These are phyloP conservation scores for Hippopotamyrus pictus DNA, from an alignment of 2,797 vertebrate species.

Conservation along the genomic window DNA sequence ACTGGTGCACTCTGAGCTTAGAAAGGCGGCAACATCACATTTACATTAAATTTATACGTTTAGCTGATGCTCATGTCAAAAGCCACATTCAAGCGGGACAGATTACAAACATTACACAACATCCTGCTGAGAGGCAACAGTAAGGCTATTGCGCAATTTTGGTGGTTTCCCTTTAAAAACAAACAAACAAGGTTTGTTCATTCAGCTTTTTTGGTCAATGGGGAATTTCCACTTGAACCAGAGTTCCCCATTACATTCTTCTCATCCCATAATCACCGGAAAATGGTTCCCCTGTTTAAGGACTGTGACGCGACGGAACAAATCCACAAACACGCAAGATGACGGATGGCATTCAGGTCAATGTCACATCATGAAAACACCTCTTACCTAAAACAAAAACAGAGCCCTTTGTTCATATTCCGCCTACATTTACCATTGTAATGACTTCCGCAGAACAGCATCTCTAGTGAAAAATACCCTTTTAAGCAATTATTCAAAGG, in stretches of 20 bases:
- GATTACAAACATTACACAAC: background rate
- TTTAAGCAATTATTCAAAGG: constrained; percentile 6
- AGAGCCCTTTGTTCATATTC: background rate
- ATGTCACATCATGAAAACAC: constrained; percentile 3
- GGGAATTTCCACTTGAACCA: constrained; percentile 5
- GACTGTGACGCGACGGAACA: background rate
- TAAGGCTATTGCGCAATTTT: background rate
- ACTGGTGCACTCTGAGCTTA: background rate
- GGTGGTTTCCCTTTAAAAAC: background rate
- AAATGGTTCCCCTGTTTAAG: background rate
- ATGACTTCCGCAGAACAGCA: background rate
- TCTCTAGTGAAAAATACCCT: background rate
- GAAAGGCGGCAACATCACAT: background rate
- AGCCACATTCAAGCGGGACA: background rate
- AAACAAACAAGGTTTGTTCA: constrained; percentile 7
- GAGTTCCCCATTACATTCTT: constrained; percentile 3
- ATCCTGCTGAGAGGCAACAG: background rate
- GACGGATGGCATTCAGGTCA: background rate
- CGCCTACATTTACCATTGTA: background rate
- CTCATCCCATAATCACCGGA: background rate
- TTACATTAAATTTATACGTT: background rate
- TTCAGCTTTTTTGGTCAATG: background rate
- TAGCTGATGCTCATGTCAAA: background rate
- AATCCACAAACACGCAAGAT: background rate
- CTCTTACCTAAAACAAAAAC: background rate